Conservation (phyloP, 2,113 vertebrate genomes). For the Elaphurus davidianus region DNA sequence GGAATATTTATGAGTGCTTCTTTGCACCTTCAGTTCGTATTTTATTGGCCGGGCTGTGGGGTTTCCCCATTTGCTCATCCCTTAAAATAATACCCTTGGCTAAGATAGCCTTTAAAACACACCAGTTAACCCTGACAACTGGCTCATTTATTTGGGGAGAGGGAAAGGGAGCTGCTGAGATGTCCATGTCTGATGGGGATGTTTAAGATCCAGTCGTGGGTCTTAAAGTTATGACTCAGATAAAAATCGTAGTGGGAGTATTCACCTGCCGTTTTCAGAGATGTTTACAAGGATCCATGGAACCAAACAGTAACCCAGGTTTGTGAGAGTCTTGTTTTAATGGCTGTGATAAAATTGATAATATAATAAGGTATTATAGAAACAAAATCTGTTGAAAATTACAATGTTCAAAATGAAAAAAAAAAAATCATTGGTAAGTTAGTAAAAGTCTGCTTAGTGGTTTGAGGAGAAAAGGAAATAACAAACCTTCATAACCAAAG, state of each 20-base stretch:
- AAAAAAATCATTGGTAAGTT: neutral
- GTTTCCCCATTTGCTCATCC: slow-evolving; percentile 87
- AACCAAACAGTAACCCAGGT: neutral
- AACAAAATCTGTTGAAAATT: neutral
- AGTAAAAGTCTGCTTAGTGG: neutral
- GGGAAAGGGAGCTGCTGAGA: slow-evolving; percentile 53
- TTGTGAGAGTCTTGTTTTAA: neutral
- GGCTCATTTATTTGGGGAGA: slow-evolving; percentile 72
- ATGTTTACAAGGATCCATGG: neutral
- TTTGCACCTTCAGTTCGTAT: slow-evolving; percentile 85
- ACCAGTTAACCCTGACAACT: slow-evolving; percentile 74
- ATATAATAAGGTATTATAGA: neutral
- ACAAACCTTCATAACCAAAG: neutral
- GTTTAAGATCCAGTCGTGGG: neutral
- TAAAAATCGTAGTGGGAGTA: neutral
- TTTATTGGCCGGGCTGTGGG: slow-evolving; percentile 82
- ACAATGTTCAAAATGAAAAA: neutral
- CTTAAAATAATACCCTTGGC: slow-evolving; percentile 85
- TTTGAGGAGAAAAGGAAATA: neutral
- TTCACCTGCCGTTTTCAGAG: slow-evolving; percentile 6
- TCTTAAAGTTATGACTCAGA: neutral
- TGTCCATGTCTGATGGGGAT: slow-evolving; percentile 53
- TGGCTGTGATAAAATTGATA: neutral
- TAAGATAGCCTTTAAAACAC: slow-evolving; percentile 80
- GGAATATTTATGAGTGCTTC: slow-evolving; percentile 83